Percentiles rank a stretch among this genome's conserved stretches.
Conservation (phyloP, 2,888 invertebrate species). For the Eulithis prunata region DNA sequence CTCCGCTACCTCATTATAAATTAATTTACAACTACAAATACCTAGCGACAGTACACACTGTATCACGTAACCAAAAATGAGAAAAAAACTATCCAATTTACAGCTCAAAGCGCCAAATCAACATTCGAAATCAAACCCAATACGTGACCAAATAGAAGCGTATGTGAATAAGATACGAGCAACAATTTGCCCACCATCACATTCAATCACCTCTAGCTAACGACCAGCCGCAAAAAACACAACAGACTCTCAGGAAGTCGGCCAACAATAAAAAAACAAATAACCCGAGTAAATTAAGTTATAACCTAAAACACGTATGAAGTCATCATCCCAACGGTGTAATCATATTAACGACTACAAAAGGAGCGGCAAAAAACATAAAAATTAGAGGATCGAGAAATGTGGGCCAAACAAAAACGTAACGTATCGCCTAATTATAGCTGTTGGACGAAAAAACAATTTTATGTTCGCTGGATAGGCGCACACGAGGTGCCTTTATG, state of each 20-base stretch:
- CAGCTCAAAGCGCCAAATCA: slow-evolving; percentile 48
- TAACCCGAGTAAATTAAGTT: slow-evolving; percentile 83
- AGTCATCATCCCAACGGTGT: slow-evolving; percentile 84
- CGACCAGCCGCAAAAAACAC: slow-evolving; percentile 78
- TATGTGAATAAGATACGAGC: slow-evolving; percentile 48
- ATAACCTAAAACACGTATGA: slow-evolving; percentile 85
- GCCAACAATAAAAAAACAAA: slow-evolving; percentile 82
- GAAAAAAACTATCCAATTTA: slow-evolving; percentile 60
- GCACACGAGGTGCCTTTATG: slow-evolving; percentile 69
- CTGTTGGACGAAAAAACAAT: slow-evolving; percentile 82
- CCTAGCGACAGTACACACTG: slow-evolving; percentile 47
- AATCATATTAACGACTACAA: slow-evolving; percentile 85
- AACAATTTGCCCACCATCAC: slow-evolving; percentile 77
- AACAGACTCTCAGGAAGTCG: slow-evolving; percentile 82
- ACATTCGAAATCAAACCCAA: slow-evolving; percentile 59
- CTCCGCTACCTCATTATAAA: slow-evolving; percentile 62
- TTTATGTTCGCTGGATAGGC: slow-evolving; percentile 70
- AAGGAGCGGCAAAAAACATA: slow-evolving; percentile 82
- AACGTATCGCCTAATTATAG: slow-evolving; percentile 84
- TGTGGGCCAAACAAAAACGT: slow-evolving; percentile 85
- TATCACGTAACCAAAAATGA: slow-evolving; percentile 45
- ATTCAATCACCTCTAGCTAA: slow-evolving; percentile 82
- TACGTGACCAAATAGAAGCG: slow-evolving; percentile 59
- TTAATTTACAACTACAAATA: slow-evolving; percentile 66
- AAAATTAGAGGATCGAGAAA: slow-evolving; percentile 84